These are phyloP conservation scores for Ibidorhyncha struthersii DNA, from an alignment of 2,113 vertebrate species.

Conservation along the genomic window DNA sequence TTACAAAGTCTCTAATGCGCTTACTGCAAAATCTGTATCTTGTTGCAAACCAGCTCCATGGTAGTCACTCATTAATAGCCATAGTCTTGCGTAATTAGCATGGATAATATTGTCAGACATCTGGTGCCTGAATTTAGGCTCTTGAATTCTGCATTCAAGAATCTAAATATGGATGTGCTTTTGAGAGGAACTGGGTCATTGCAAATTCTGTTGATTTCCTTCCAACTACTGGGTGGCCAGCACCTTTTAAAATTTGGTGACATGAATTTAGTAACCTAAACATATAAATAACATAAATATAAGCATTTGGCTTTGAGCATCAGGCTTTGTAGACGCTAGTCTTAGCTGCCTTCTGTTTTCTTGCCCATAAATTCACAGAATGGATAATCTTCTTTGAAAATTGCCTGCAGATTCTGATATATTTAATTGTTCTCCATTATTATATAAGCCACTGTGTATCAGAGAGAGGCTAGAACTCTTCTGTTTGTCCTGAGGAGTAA, in stretches of 20 bases:
- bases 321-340: background rate
- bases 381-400: background rate
- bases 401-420: background rate
- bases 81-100: background rate
- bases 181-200: background rate
- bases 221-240: background rate
- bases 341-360: background rate
- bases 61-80: background rate
- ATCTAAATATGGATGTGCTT: background rate
- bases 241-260: background rate
- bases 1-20: background rate
- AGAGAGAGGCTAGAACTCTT: background rate
- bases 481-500: background rate
- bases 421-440: background rate
- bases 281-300: background rate
- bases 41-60: background rate
- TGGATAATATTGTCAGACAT: background rate
- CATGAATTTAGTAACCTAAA: background rate
- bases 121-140: background rate
- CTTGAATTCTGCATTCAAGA: background rate
- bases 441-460: background rate
- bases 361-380: no score
- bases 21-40: background rate
- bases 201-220: background rate
- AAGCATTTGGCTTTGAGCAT: background rate